Evolutionary conservation across 2,113 vertebrate genomes (phyloP), one percentile per base, ranked within the genome.

Genomic region (Campylorhamphus procurvoides): DNA sequence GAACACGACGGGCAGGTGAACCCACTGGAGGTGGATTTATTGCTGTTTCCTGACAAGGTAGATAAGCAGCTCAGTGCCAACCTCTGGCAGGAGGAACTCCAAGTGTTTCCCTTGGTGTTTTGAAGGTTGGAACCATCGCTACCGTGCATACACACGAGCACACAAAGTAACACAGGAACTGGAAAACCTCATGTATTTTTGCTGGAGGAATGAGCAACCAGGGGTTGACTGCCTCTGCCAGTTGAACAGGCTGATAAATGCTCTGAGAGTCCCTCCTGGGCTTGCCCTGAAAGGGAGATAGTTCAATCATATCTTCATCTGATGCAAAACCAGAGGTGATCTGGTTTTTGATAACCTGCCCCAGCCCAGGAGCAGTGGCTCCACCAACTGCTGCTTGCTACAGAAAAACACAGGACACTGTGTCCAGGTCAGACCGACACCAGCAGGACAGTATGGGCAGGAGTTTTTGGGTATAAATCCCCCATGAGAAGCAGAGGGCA

Each of bases 371-470:
- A 74, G 6, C 33, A 24, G 74, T 1, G 2, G 29, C 35, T 71
- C 71, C 35, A 27, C 46, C 5, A 9, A 22, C 28, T 22, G 18
- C 79, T 42, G 60, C 49, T 74, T 7, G 25, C 53, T 11, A 4
- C 4, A 5, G 39, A 69, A 53, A 33, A 79, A 62, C 71, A 15
- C 50, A 9, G 44, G 13, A 10, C 4, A 3, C 46, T 2, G 1
- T 4, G 52, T 2, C 19, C 1, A 14, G 27, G 23, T 23, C 56
- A 44, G n/a, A 49, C 7, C 78, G 71, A 42, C 13, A 16, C 50
- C 90, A 29, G 60, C 7, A 14, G 83, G 31, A 71, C 0, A 8
- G 4, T 0, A 8, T 0, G 3, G 69, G 40, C 28, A 44, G 49
- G 49, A 7, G 44, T 0, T 35, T 56, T 52, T 1, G 80, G 60